Conservation (phyloP, 2,113 vertebrate genomes). For the Xiphophorus maculatus region DNA sequence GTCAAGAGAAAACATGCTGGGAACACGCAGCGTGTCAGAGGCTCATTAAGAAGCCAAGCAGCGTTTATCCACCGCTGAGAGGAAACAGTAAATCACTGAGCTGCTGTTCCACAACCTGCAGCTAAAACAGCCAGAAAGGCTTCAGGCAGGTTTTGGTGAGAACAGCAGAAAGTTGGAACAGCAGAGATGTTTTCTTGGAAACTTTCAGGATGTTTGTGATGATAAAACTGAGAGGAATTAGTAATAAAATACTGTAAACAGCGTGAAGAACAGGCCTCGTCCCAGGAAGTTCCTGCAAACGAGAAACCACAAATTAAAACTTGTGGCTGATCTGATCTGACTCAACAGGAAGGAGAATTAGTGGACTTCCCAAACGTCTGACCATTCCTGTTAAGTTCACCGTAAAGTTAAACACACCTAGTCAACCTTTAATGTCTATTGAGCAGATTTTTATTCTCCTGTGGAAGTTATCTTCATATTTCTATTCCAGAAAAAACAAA, state of each 20-base stretch:
- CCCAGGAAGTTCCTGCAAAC: neutral
- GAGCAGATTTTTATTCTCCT: no score
- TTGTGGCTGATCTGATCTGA: neutral
- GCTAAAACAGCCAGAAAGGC: constrained; percentile 1
- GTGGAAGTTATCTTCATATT: no score
- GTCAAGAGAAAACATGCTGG: constrained; percentile 73
- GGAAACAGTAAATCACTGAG: constrained; percentile 78
- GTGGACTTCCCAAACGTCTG: neutral
- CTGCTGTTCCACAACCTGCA: neutral
- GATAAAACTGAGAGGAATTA: neutral
- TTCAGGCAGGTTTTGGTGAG: neutral
- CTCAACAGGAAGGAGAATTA: neutral
- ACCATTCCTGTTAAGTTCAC: neutral
- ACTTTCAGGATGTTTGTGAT: neutral
- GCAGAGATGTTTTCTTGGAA: neutral
- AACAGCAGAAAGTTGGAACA: neutral
- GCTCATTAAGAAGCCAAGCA: constrained; percentile 73
- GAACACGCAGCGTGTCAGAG: constrained; percentile 75
- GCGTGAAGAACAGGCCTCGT: neutral
- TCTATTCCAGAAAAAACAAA: no score
- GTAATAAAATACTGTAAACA: neutral
- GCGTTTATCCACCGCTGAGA: constrained; percentile 75
- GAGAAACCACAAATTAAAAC: neutral
- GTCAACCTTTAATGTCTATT: no score
- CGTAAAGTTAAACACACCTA: neutral